Percentiles rank a stretch among this genome's conserved stretches.
phyloP scores from a whole-genome alignment of 2,797 vertebrate species.

The Diplodus sargus region DNA sequence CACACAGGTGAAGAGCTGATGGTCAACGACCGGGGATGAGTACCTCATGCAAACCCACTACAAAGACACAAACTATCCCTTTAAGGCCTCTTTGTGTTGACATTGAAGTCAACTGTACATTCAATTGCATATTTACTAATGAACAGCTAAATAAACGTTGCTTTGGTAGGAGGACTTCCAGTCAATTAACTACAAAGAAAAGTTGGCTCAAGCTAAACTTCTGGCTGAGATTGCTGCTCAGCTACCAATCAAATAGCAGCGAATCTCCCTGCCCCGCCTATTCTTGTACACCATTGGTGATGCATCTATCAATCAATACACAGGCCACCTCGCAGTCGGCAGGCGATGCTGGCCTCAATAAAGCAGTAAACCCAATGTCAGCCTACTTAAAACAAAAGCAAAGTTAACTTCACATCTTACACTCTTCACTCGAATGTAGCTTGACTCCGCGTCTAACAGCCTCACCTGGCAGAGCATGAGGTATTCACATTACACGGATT shows the following conservation, averaged over 20 bases:
- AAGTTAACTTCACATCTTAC: background rate
- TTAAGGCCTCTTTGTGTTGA: no score
- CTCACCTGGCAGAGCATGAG: background rate
- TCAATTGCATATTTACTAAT: background rate
- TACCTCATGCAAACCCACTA: no score
- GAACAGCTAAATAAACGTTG: background rate
- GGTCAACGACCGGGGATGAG: no score
- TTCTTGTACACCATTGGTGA: background rate
- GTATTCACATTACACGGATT: rapidly evolving
- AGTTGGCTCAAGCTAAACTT: background rate
- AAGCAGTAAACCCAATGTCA: background rate
- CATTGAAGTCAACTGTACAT: no score
- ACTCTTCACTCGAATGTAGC: rapidly evolving
- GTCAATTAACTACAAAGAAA: background rate
- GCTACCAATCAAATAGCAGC: background rate
- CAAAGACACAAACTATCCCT: no score
- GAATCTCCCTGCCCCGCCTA: background rate
- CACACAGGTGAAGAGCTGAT: no score
- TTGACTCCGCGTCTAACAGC: no score
- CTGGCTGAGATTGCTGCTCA: background rate
- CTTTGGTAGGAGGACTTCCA: background rate
- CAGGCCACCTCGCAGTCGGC: background rate
- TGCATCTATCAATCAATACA: constrained; percentile 22
- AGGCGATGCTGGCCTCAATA: background rate
- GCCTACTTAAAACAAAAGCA: background rate